phyloP scores from a whole-genome alignment of 2,797 vertebrate genomes.

The Pelobates cultripes region DNA sequence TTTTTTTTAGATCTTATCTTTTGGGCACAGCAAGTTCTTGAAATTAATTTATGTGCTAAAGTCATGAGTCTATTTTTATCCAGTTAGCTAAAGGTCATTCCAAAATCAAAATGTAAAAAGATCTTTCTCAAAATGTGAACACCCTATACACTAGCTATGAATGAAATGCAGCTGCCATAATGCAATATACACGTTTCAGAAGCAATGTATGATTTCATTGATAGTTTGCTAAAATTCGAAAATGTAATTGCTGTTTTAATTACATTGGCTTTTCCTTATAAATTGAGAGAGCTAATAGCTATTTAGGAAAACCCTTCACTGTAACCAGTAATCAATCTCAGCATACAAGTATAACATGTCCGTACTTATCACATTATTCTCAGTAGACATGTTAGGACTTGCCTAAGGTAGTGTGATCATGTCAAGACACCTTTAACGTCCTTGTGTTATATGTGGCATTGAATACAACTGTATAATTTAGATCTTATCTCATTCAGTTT shows the following conservation, averaged over 20 bases:
- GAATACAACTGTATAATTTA: neutral
- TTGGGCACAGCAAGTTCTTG: too few relatives aligned
- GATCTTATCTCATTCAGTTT: too few relatives aligned
- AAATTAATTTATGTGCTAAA: too few relatives aligned
- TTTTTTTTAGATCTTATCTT: too few relatives aligned
- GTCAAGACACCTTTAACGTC: conserved; percentile 3
- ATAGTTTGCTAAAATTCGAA: too few relatives aligned
- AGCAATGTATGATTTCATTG: neutral
- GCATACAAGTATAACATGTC: conserved; percentile 16
- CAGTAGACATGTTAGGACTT: conserved; percentile 35
- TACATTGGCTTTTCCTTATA: too few relatives aligned
- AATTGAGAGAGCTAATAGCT: too few relatives aligned
- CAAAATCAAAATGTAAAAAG: neutral
- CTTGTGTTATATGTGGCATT: neutral
- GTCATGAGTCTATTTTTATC: neutral
- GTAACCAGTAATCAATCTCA: neutral
- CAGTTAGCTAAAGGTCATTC: too few relatives aligned
- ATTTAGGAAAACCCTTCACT: neutral
- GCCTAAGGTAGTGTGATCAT: conserved; percentile 13
- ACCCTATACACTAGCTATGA: neutral
- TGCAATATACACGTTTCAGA: neutral
- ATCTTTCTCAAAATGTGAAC: neutral
- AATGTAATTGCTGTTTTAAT: too few relatives aligned
- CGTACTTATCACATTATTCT: conserved; percentile 20
- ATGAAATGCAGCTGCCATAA: neutral